phyloP scores from a whole-genome alignment of 2,113 vertebrate species.

The Scytalopus superciliaris region DNA sequence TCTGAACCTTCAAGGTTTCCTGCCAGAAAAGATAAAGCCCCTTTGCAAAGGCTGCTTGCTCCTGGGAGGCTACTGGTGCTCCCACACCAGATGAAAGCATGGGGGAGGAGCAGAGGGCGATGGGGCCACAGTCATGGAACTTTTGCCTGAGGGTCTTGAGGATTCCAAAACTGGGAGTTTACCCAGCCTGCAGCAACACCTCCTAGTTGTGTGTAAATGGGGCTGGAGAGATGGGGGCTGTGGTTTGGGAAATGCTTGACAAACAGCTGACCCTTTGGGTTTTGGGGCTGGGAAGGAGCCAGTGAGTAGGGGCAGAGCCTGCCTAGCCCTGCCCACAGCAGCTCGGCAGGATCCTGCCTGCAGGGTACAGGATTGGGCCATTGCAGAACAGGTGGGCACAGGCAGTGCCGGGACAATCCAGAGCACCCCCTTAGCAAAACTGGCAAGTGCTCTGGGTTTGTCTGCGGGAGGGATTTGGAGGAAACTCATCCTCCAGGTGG shows the following conservation, averaged over 20 bases:
- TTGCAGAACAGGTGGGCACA: accelerated
- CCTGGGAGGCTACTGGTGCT: not conserved
- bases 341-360: not conserved
- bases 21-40: conserved; percentile 7
- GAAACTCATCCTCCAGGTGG: not conserved
- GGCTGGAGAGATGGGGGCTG: not conserved
- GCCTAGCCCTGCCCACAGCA: not conserved
- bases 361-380: not conserved
- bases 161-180: not conserved
- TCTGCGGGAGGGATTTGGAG: not conserved
- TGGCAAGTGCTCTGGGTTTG: not conserved
- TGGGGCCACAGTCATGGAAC: accelerated
- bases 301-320: not conserved
- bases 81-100: not conserved
- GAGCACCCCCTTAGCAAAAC: accelerated
- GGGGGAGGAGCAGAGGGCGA: not conserved
- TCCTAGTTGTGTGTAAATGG: accelerated
- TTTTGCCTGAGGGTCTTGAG: not conserved
- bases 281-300: not conserved
- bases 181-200: not conserved
- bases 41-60: not conserved
- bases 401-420: not conserved
- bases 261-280: not conserved
- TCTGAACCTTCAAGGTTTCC: not conserved
- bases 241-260: not conserved